A percentile compares a stretch with the other conserved stretches of the same genome.
Evolutionary conservation across 2,797 vertebrate genomes (phyloP).

Genomic region (Gambusia yucatana): DNA sequence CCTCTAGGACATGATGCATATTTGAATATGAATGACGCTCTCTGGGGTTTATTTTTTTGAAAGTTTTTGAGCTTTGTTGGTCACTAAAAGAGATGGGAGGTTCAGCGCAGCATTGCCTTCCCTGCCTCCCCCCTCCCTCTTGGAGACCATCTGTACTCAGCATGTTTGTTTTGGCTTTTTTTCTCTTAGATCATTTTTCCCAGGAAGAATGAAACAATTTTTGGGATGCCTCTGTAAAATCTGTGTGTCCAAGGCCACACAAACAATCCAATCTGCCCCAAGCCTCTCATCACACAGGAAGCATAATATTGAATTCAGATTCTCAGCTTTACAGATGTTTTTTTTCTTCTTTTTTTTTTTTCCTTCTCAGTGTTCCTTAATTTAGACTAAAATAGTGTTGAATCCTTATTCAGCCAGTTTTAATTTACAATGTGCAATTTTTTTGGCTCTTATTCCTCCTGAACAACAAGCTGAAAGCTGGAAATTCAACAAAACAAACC

Average conservation of each 20-base stretch:
- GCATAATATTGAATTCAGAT: slow-evolving; percentile 11
- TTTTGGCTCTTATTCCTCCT: not conserved
- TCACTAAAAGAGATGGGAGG: slow-evolving; percentile 36
- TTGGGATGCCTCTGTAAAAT: slow-evolving; percentile 43
- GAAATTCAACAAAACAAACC: not conserved
- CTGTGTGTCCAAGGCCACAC: slow-evolving; percentile 52
- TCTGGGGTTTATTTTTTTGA: slow-evolving; percentile 34
- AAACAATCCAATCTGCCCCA: slow-evolving; percentile 44
- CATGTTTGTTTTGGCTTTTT: slow-evolving; percentile 60
- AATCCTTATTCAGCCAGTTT: not conserved
- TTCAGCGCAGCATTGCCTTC: slow-evolving; percentile 9
- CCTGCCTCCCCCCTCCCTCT: slow-evolving; percentile 13
- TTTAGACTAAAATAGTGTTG: not conserved
- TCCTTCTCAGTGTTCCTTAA: not conserved
- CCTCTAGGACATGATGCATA: slow-evolving; percentile 23
- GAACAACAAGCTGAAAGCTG: not conserved
- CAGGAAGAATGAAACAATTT: slow-evolving; percentile 51
- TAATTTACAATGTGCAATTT: not conserved
- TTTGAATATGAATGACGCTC: slow-evolving; percentile 54
- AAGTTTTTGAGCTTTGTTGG: slow-evolving; percentile 16
- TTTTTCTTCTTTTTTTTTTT: not conserved
- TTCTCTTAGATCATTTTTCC: slow-evolving; percentile 23
- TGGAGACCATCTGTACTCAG: slow-evolving; percentile 48
- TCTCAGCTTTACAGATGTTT: not conserved
- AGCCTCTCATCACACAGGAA: slow-evolving; percentile 32